A percentile compares a stretch with the other conserved stretches of the same genome.
These are phyloP conservation scores for Drosophila ezoana DNA, from an alignment of 2,888 invertebrate genomes.

Conservation along the genomic window DNA sequence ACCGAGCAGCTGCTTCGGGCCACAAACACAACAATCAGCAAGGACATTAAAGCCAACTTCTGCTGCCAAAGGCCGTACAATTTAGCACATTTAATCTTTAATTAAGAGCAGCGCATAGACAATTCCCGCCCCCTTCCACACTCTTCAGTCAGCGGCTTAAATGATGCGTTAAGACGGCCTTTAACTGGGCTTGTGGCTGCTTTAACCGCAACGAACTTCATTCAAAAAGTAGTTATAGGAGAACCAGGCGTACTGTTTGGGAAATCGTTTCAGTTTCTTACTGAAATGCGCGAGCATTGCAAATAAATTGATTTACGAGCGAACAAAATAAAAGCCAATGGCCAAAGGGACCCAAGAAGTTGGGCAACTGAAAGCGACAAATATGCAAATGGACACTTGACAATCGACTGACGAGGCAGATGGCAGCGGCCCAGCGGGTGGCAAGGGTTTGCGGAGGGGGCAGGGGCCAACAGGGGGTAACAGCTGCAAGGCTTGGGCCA, in stretches of 20 bases:
- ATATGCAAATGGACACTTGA: conserved; percentile 75
- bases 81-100: conserved; percentile 76
- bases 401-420: conserved; percentile 34
- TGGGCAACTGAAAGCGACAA: conserved; percentile 56
- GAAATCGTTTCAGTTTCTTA: conserved; percentile 45
- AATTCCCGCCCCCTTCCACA: conserved; percentile 3
- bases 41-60: conserved; percentile 54
- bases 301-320: conserved; percentile 76
- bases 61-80: conserved; percentile 45
- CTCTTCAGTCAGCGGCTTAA: conserved; percentile 58
- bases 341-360: conserved; percentile 56
- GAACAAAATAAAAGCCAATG: conserved; percentile 47
- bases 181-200: conserved; percentile 65
- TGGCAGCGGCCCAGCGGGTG: not conserved
- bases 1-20: conserved; percentile 29
- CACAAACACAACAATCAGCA: conserved; percentile 22
- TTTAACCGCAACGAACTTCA: conserved; percentile 64
- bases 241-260: conserved; percentile 9
- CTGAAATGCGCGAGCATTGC: conserved; percentile 51
- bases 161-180: conserved; percentile 73
- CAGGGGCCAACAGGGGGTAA: not conserved
- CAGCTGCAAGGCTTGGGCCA: conserved; percentile 30
- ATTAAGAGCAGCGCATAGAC: conserved; percentile 56
- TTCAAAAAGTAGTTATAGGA: conserved; percentile 17
- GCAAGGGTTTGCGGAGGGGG: not conserved